A percentile compares a stretch with the other conserved stretches of the same genome.
Conservation (phyloP, 2,113 vertebrate species). For the Chauna torquata region DNA sequence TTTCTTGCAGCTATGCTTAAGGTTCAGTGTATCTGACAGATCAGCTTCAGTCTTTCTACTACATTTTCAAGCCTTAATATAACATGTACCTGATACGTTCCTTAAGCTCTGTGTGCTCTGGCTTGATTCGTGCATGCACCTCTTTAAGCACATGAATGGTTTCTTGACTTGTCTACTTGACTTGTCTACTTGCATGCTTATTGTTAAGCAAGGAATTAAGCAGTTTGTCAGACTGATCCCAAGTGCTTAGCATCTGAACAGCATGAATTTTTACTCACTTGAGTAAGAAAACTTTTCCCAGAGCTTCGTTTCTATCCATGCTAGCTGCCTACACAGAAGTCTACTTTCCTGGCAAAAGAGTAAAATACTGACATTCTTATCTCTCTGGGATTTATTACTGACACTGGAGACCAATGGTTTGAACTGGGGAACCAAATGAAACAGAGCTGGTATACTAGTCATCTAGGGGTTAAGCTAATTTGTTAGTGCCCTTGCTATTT, state of each 20-base stretch:
- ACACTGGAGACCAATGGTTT: background rate
- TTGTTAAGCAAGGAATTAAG: background rate
- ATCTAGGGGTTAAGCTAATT: constrained; percentile 28
- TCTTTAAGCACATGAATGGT: constrained; percentile 23
- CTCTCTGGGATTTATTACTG: background rate
- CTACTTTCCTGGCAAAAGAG: background rate
- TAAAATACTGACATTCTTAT: background rate
- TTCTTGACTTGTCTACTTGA: constrained; percentile 49
- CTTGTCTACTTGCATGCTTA: constrained; percentile 1
- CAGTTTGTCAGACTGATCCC: constrained; percentile 41
- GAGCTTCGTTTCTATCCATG: background rate
- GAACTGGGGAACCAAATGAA: background rate
- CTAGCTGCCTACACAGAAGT: background rate
- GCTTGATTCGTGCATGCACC: background rate
- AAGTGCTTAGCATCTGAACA: constrained; percentile 33
- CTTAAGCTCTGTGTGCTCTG: background rate
- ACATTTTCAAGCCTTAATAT: background rate
- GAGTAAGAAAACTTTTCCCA: background rate
- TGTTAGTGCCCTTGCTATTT: background rate
- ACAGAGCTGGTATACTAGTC: background rate
- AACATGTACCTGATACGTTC: background rate
- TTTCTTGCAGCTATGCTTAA: background rate
- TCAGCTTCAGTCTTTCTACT: background rate
- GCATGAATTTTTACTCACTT: background rate
- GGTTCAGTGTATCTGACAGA: background rate